Evolutionary conservation across 2,113 vertebrate species (phyloP).

Genomic region (Lepus europaeus): DNA sequence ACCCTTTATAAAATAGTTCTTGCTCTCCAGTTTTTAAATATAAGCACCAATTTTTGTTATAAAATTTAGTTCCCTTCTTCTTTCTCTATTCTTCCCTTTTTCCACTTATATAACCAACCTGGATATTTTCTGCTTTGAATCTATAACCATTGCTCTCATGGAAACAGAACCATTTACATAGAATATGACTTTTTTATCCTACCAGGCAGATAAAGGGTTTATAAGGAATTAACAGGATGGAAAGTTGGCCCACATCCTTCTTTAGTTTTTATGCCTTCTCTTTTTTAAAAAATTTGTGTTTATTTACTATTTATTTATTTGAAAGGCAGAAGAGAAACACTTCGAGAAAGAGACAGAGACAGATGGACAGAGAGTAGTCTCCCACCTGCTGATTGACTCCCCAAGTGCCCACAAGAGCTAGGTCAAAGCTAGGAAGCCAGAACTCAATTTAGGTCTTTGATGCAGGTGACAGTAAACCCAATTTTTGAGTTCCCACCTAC

Average conservation of each 20-base stretch:
- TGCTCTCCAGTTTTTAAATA: background rate
- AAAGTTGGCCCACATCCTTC: background rate
- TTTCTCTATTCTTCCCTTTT: background rate
- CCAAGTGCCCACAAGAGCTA: too few relatives aligned
- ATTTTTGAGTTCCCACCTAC: too few relatives aligned
- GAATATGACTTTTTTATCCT: background rate
- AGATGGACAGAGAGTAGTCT: too few relatives aligned
- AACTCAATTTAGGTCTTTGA: too few relatives aligned
- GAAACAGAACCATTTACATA: background rate
- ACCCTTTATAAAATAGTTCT: background rate
- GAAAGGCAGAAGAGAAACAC: too few relatives aligned
- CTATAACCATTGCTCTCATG: background rate
- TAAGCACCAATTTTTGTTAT: background rate
- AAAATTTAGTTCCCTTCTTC: background rate
- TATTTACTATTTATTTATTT: too few relatives aligned
- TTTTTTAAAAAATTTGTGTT: too few relatives aligned
- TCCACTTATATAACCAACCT: background rate
- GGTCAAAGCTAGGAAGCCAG: too few relatives aligned
- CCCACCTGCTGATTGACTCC: too few relatives aligned
- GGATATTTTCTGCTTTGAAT: slow-evolving; percentile 30
- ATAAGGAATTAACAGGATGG: background rate
- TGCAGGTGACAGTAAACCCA: too few relatives aligned
- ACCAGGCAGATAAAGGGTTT: background rate
- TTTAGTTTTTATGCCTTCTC: background rate
- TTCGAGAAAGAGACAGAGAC: too few relatives aligned